These are phyloP conservation scores for Sorex araneus DNA, from an alignment of 2,113 vertebrate genomes.

Conservation along the genomic window DNA sequence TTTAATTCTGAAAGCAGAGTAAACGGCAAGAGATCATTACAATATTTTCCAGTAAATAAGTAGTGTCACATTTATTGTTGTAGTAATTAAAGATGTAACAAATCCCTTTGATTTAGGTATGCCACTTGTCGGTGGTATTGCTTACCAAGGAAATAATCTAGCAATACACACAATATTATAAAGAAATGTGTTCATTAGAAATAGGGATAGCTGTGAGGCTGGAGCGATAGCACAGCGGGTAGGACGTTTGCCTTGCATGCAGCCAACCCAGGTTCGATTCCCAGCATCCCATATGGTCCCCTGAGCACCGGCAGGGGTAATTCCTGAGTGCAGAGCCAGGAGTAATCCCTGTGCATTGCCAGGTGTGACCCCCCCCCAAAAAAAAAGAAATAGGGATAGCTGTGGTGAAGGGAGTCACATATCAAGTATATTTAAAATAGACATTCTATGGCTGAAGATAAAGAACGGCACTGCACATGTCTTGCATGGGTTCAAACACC, in stretches of 20 bases:
- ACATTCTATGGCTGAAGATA: background rate
- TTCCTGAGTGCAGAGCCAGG: too few relatives aligned
- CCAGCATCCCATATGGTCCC: too few relatives aligned
- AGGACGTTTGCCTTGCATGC: too few relatives aligned
- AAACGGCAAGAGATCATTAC: background rate
- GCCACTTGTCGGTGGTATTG: background rate
- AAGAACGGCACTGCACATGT: background rate
- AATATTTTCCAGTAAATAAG: background rate
- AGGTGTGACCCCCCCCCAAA: too few relatives aligned
- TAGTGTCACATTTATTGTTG: conserved; percentile 28
- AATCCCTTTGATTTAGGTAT: conserved; percentile 1
- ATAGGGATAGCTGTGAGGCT: too few relatives aligned
- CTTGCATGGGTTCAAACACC: too few relatives aligned
- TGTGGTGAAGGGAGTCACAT: too few relatives aligned
- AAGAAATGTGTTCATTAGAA: background rate
- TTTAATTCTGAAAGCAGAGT: conserved; percentile 42
- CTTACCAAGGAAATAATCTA: conserved; percentile 5
- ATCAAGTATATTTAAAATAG: background rate
- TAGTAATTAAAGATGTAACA: conserved; percentile 12
- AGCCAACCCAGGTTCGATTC: too few relatives aligned
- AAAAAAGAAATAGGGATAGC: too few relatives aligned
- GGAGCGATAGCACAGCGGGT: too few relatives aligned
- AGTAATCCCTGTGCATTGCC: too few relatives aligned
- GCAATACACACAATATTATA: background rate
- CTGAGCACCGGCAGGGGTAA: too few relatives aligned